These are phyloP conservation scores for Acanthopleura granulata DNA, from an alignment of 2,888 invertebrate species.

Conservation along the genomic window DNA sequence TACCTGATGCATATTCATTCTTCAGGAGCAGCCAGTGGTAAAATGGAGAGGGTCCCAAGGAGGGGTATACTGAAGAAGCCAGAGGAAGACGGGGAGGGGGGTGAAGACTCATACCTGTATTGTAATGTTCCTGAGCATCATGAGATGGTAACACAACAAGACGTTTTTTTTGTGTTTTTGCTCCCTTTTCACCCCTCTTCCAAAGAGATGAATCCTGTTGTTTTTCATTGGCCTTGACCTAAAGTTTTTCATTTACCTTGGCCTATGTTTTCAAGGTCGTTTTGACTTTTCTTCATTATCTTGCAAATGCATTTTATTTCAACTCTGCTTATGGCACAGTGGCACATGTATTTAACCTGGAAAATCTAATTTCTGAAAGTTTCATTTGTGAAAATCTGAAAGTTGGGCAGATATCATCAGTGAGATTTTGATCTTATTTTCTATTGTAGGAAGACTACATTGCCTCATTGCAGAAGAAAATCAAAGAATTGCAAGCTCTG, in stretches of 20 bases:
- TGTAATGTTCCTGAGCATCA: slow-evolving; percentile 68
- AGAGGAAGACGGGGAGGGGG: neutral
- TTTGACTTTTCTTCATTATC: too few species aligned
- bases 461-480: slow-evolving; percentile 60
- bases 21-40: neutral
- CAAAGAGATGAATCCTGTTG: too few species aligned
- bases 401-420: too few species aligned
- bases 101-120: slow-evolving; percentile 47
- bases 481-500: slow-evolving; percentile 49
- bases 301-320: too few species aligned
- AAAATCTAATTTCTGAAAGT: too few species aligned
- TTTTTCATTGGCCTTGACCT: too few species aligned
- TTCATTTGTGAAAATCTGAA: too few species aligned
- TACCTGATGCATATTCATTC: too few species aligned
- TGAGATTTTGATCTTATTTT: slow-evolving; percentile 1
- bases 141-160: slow-evolving; percentile 52
- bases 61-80: slow-evolving; percentile 35
- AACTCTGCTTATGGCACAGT: too few species aligned
- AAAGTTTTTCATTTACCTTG: too few species aligned
- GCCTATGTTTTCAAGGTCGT: too few species aligned
- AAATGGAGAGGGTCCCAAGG: slow-evolving; percentile 19
- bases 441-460: slow-evolving; percentile 65
- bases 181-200: neutral
- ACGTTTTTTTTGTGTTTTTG: neutral
- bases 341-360: too few species aligned